Evolutionary conservation across 2,113 vertebrate species (phyloP).

Genomic region (Leucopsar rothschildi): DNA sequence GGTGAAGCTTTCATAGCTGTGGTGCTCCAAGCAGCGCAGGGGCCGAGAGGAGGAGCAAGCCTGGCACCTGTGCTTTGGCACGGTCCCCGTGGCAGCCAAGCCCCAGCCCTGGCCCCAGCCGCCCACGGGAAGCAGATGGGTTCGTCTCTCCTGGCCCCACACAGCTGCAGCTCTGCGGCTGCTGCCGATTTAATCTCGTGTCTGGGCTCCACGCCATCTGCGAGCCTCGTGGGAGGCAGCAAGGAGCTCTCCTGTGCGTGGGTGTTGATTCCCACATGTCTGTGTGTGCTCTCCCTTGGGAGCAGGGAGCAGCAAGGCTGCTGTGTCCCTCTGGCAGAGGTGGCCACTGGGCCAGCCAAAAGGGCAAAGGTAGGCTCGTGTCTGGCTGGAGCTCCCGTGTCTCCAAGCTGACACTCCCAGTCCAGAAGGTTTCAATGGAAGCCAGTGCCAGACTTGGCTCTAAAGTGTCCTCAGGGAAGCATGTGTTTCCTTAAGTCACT

Average conservation of each 20-base stretch:
- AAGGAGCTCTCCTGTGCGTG: neutral
- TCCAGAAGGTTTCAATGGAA: neutral
- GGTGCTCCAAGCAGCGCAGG: neutral
- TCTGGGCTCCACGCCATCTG: neutral
- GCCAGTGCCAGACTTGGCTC: neutral
- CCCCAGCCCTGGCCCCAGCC: neutral
- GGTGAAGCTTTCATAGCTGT: neutral
- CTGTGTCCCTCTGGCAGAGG: neutral
- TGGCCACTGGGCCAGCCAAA: neutral
- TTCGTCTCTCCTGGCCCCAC: neutral
- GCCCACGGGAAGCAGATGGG: neutral
- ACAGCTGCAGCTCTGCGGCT: neutral
- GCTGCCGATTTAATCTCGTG: neutral
- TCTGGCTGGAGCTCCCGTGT: neutral
- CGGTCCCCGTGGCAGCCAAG: neutral
- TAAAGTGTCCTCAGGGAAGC: neutral
- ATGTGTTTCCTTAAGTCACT: neutral
- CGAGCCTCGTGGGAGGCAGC: rapidly evolving
- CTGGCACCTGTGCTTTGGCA: neutral
- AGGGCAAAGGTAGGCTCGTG: neutral
- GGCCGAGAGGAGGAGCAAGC: neutral
- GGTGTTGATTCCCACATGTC: neutral
- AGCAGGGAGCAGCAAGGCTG: neutral
- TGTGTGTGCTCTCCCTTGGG: rapidly evolving
- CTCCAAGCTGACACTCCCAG: neutral